phyloP scores from a whole-genome alignment of 2,113 vertebrate species.

The Prinia subflava region DNA sequence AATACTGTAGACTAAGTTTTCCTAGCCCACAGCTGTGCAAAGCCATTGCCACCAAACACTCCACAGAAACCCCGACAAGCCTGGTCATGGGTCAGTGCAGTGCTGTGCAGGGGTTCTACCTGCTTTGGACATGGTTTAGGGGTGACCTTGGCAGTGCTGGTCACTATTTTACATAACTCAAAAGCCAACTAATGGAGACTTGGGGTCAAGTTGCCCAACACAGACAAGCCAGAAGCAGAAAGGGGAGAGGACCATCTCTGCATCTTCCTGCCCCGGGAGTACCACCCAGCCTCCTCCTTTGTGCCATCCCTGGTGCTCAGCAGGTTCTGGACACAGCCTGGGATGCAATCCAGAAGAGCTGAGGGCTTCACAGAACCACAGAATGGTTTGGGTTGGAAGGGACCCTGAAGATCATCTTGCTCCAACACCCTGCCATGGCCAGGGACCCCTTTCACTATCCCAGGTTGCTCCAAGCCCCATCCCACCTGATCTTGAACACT shows the following conservation, averaged over 20 bases:
- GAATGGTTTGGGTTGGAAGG: neutral
- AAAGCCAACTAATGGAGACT: neutral
- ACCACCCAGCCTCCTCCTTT: neutral
- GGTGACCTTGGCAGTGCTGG: neutral
- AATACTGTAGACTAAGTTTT: neutral
- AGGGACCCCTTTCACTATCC: neutral
- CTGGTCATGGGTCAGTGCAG: neutral
- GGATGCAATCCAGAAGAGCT: neutral
- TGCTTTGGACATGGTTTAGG: neutral
- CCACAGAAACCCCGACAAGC: neutral
- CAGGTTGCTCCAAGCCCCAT: neutral
- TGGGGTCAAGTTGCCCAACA: neutral
- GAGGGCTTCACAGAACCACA: neutral
- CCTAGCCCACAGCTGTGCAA: neutral
- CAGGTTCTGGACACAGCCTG: neutral
- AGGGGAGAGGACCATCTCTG: neutral
- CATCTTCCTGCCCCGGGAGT: fast-evolving
- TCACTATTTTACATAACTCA: neutral
- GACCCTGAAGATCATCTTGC: neutral
- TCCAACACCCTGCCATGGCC: neutral
- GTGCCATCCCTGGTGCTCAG: neutral
- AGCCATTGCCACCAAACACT: neutral
- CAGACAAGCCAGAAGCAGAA: neutral
- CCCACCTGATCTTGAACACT: neutral
- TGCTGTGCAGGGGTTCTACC: fast-evolving